phyloP scores from a whole-genome alignment of 2,888 invertebrate species.

The Stenichneumon culpator region DNA sequence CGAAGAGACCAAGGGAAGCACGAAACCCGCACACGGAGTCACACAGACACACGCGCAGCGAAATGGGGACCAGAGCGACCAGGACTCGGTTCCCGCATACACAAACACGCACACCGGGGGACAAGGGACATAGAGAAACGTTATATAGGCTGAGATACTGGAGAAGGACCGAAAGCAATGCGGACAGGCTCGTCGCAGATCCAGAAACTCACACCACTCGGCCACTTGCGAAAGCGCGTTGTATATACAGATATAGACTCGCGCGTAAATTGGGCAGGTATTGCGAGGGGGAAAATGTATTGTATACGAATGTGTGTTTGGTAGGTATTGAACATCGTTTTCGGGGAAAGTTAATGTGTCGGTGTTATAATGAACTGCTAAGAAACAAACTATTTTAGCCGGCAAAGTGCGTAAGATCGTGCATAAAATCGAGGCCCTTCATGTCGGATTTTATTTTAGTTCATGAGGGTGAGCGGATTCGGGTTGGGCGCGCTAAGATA shows the following conservation, averaged over 20 bases:
- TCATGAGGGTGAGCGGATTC: too few species aligned
- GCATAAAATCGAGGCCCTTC: too few species aligned
- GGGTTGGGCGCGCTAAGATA: too few species aligned
- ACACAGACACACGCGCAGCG: slow-evolving; percentile 7
- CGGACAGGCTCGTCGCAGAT: slow-evolving; percentile 59
- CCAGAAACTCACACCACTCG: slow-evolving; percentile 47
- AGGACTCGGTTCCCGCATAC: slow-evolving; percentile 77
- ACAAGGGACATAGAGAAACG: slow-evolving; percentile 68
- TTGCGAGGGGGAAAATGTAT: too few species aligned
- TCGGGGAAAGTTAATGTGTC: too few species aligned
- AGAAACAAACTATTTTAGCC: too few species aligned
- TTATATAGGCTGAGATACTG: slow-evolving; percentile 21
- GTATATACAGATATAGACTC: not conserved
- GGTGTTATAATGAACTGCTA: too few species aligned
- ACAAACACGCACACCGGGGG: slow-evolving; percentile 26
- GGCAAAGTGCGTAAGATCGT: too few species aligned
- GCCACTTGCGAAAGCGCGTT: slow-evolving; percentile 44
- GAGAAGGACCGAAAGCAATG: slow-evolving; percentile 57
- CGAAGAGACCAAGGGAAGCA: slow-evolving; percentile 63
- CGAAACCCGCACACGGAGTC: slow-evolving; percentile 57
- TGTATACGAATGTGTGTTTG: too few species aligned
- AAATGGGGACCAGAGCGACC: slow-evolving; percentile 66
- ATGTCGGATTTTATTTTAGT: too few species aligned
- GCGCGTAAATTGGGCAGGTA: too few species aligned
- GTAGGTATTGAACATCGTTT: too few species aligned